A percentile compares a stretch with the other conserved stretches of the same genome.
Conservation (phyloP, 2,113 vertebrate species). For the Glaucidium brasilianum region DNA sequence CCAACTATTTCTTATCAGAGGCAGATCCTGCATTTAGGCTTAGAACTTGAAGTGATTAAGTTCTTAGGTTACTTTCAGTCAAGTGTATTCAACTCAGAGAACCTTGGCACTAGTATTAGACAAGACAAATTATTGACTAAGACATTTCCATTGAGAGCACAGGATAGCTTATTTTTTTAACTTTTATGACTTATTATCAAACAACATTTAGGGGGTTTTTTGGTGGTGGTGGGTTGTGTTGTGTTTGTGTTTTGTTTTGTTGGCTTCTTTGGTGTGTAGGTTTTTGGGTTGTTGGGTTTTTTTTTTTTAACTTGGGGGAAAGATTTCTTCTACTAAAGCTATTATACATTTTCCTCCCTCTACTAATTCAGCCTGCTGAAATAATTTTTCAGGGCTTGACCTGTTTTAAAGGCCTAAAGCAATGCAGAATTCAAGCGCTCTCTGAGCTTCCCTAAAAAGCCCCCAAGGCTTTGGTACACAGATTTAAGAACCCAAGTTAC, state of each 20-base stretch:
- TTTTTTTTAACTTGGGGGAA: not conserved
- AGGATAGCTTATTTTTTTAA: not conserved
- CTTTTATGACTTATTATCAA: not conserved
- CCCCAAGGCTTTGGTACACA: not conserved
- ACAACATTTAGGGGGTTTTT: accelerated
- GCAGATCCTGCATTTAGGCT: not conserved
- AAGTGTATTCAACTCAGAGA: not conserved
- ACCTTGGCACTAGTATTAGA: not conserved
- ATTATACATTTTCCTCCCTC: not conserved
- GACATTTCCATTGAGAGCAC: not conserved
- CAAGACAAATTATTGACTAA: not conserved
- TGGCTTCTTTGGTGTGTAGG: not conserved
- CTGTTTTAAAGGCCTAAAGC: not conserved
- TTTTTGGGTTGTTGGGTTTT: too few species aligned
- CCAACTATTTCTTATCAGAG: constrained; percentile 7
- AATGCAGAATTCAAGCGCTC: not conserved
- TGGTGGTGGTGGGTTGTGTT: too few species aligned
- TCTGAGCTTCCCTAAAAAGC: not conserved
- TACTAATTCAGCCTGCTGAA: not conserved
- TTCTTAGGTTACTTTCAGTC: constrained; percentile 28
- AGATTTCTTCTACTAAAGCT: not conserved
- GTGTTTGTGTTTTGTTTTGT: too few species aligned
- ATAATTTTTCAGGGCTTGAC: not conserved
- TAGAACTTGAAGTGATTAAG: not conserved
- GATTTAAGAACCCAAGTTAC: not conserved